phyloP scores from a whole-genome alignment of 2,113 vertebrate species.

The Symphodus melops region DNA sequence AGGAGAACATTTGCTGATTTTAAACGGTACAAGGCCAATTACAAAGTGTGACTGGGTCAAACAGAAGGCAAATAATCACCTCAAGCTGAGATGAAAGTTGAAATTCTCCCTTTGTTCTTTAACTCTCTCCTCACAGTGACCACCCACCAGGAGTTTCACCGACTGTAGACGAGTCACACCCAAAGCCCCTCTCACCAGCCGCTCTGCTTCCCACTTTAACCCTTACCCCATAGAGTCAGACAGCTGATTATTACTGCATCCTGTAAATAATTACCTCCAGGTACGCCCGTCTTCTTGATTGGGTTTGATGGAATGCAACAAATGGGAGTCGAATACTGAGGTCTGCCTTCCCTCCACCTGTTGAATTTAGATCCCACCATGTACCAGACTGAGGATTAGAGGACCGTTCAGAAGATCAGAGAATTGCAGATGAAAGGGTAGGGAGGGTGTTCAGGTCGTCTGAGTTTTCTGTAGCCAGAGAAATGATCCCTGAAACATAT shows the following conservation, averaged over 20 bases:
- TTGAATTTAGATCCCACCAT: slow-evolving; percentile 63
- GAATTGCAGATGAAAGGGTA: slow-evolving; percentile 37
- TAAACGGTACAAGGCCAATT: slow-evolving; percentile 21
- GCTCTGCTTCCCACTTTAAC: slow-evolving; percentile 8
- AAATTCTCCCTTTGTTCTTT: slow-evolving; percentile 68
- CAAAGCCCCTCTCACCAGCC: slow-evolving; percentile 13
- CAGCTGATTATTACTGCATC: slow-evolving; percentile 14
- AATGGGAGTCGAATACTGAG: slow-evolving; percentile 25
- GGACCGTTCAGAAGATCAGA: slow-evolving; percentile 47
- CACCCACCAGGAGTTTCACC: slow-evolving; percentile 76
- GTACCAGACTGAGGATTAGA: slow-evolving; percentile 67
- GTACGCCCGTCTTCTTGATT: slow-evolving; percentile 32
- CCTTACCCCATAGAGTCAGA: slow-evolving; percentile 39
- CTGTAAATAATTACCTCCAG: slow-evolving; percentile 36
- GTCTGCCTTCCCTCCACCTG: slow-evolving; percentile 59
- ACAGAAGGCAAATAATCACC: slow-evolving; percentile 62
- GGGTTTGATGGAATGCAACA: slow-evolving; percentile 34
- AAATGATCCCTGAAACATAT: slow-evolving; percentile 48
- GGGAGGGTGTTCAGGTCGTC: slow-evolving; percentile 35
- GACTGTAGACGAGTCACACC: slow-evolving; percentile 68
- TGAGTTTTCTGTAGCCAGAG: slow-evolving; percentile 27
- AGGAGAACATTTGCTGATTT: slow-evolving; percentile 14
- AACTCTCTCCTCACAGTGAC: slow-evolving; percentile 60
- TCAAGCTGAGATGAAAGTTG: slow-evolving; percentile 71
- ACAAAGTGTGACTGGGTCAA: slow-evolving; percentile 61